A percentile compares a stretch with the other conserved stretches of the same genome.
Evolutionary conservation across 2,797 vertebrate genomes (phyloP).

Genomic region (Pantherophis vulpinus): DNA sequence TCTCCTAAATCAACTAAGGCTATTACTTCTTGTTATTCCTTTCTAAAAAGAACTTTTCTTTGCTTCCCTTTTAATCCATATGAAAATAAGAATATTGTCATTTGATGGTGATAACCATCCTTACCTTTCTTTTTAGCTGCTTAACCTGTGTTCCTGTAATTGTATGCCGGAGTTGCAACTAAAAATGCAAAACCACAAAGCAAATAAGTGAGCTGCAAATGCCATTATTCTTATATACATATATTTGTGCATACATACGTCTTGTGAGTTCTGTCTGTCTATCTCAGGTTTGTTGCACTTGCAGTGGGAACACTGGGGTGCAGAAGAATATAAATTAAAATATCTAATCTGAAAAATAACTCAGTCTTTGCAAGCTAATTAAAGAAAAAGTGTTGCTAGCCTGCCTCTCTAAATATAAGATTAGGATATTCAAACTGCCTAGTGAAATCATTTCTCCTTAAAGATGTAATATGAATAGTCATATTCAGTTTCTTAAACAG

Average conservation of each 20-base stretch:
- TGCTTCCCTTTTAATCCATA: constrained; percentile 43
- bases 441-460: constrained; percentile 54
- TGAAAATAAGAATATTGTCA: constrained; percentile 37
- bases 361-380: constrained; percentile 69
- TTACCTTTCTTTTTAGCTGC: constrained; percentile 99
- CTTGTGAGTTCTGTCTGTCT: not conserved
- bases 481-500: constrained; percentile 50
- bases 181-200: constrained; percentile 73
- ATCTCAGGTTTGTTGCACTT: constrained; percentile 56
- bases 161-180: constrained; percentile 99
- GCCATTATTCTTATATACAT: constrained; percentile 37
- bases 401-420: constrained; percentile 63
- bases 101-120: constrained; percentile 53
- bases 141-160: constrained; percentile 99
- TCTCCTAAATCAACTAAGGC: constrained; percentile 21
- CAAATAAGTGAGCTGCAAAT: constrained; percentile 66
- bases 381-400: constrained; percentile 63
- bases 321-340: constrained; percentile 75
- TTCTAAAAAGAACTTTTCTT: constrained; percentile 46
- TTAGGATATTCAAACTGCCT: constrained; percentile 66
- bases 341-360: constrained; percentile 70
- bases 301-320: constrained; percentile 69
- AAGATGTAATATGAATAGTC: constrained; percentile 28
- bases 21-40: constrained; percentile 28
- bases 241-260: not conserved